Evolutionary conservation across 2,113 vertebrate species (phyloP).

Genomic region (Megaceryle maxima): DNA sequence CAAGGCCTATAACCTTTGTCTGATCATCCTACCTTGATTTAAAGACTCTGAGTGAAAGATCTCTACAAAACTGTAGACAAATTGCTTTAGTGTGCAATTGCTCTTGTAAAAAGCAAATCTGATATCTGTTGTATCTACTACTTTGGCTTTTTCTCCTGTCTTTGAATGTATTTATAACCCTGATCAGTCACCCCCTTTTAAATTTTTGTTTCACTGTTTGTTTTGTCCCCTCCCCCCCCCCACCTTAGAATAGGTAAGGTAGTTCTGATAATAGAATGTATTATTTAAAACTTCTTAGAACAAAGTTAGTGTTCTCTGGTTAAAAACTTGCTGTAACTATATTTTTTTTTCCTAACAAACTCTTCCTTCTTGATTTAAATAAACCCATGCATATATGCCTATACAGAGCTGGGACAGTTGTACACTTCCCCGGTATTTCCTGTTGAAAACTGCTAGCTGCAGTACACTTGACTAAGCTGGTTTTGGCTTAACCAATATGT

Average conservation of each 20-base stretch:
- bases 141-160: not conserved
- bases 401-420: not conserved
- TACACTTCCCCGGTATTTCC: not conserved
- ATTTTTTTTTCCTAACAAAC: not conserved
- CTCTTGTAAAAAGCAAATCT: not conserved
- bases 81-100: not conserved
- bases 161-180: not conserved
- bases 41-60: not conserved
- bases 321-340: not conserved
- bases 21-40: not conserved
- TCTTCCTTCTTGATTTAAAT: not conserved
- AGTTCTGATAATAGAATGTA: not conserved
- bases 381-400: accelerated
- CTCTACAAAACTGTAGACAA: not conserved
- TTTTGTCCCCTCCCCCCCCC: accelerated
- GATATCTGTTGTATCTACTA: not conserved
- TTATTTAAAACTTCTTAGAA: not conserved
- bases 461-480: not conserved
- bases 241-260: not conserved
- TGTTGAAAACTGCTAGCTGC: not conserved
- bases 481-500: not conserved
- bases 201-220: not conserved
- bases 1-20: not conserved
- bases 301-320: not conserved
- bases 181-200: not conserved